A percentile compares a stretch with the other conserved stretches of the same genome.
phyloP scores from a whole-genome alignment of 2,113 vertebrate species.

The Drymodes brunneopygia region DNA sequence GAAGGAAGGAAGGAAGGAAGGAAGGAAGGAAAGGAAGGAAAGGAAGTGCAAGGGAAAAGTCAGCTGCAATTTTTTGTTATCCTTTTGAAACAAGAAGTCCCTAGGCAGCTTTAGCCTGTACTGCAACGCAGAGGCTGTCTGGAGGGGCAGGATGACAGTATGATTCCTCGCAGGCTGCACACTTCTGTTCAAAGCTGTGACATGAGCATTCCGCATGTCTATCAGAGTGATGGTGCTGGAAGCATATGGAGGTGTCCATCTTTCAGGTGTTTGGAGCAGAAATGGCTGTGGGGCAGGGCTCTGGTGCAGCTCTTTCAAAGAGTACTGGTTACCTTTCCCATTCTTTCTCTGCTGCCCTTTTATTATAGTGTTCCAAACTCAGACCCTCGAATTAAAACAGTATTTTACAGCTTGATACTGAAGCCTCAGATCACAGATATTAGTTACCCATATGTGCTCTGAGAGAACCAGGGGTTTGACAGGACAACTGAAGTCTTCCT shows the following conservation, averaged over 20 bases:
- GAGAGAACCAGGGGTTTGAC: not conserved
- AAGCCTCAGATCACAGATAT: not conserved
- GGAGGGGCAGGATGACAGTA: not conserved
- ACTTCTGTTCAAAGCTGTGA: constrained; percentile 10
- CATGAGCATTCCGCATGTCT: not conserved
- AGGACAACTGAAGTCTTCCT: not conserved
- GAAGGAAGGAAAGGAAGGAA: not conserved
- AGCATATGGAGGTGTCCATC: not conserved
- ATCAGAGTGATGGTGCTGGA: not conserved
- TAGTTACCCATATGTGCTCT: not conserved
- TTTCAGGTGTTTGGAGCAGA: not conserved
- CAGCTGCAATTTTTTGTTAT: not conserved
- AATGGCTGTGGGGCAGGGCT: not conserved
- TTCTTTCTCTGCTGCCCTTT: not conserved
- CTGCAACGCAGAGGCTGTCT: not conserved
- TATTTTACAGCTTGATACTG: not conserved
- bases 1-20: too few species aligned
- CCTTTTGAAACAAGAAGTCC: not conserved
- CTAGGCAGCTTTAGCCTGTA: not conserved
- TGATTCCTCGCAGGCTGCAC: not conserved
- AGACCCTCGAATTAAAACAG: not conserved
- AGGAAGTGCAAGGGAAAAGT: not conserved
- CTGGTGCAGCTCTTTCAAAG: not conserved
- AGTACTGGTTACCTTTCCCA: not conserved
- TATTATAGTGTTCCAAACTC: not conserved